Conservation (phyloP, 1,140 invertebrate genomes). For the Drosophila repleta region DNA sequence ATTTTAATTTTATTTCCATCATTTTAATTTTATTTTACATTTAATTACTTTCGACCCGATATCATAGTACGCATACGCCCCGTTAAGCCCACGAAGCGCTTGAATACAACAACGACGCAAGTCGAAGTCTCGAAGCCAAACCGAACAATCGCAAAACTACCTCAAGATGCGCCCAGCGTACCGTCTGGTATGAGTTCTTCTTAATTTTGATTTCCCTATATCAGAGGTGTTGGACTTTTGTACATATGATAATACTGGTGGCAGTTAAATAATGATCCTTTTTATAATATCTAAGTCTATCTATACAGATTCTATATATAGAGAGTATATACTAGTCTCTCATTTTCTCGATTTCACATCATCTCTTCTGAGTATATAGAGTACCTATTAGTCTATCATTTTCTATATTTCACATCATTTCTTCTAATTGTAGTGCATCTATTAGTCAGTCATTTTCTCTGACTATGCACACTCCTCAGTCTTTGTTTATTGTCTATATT, state of each 20-base stretch:
- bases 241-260: too few species aligned
- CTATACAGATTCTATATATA: too few species aligned
- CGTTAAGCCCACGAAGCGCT: neutral
- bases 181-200: slow-evolving; percentile 54
- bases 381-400: too few species aligned
- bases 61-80: slow-evolving; percentile 9
- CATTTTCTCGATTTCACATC: too few species aligned
- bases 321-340: too few species aligned
- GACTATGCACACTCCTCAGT: too few species aligned
- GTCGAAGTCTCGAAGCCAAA: neutral
- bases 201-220: neutral
- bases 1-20: slow-evolving; percentile 28
- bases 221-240: slow-evolving; percentile 37
- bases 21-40: slow-evolving; percentile 13
- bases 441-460: too few species aligned
- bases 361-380: too few species aligned
- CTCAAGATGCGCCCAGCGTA: slow-evolving; percentile 50
- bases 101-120: neutral
- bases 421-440: too few species aligned
- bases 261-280: too few species aligned
- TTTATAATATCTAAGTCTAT: too few species aligned
- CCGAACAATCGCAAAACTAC: slow-evolving; percentile 25
- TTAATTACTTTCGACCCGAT: neutral
- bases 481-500: neutral
- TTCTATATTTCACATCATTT: too few species aligned